phyloP scores from a whole-genome alignment of 2,888 invertebrate species.

The Pammene aurita region DNA sequence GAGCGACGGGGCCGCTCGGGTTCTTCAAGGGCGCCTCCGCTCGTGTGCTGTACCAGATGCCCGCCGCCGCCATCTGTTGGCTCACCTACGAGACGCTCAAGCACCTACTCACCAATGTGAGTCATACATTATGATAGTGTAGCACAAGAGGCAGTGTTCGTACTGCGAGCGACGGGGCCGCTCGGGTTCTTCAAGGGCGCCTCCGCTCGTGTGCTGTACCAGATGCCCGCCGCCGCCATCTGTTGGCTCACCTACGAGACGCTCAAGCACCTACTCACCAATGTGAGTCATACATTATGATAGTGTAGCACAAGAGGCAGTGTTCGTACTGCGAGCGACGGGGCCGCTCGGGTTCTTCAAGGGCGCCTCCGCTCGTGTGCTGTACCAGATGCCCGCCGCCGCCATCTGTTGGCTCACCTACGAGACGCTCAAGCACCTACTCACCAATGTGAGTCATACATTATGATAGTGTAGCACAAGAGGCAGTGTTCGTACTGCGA shows the following conservation, averaged over 20 bases:
- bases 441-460: no score
- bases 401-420: conserved; percentile 99
- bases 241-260: conserved; percentile 99
- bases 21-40: conserved; percentile 88
- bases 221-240: conserved; percentile 99
- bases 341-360: conserved; percentile 68
- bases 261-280: conserved; percentile 86
- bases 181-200: conserved; percentile 94
- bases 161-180: conserved; percentile 86
- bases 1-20: no score
- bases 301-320: no score
- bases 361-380: conserved; percentile 91
- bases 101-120: no score
- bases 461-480: no score
- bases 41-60: conserved; percentile 97
- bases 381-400: conserved; percentile 99
- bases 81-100: conserved; percentile 83
- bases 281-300: conserved; percentile 50
- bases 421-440: no score
- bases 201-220: conserved; percentile 94
- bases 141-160: conserved; percentile 85
- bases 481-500: conserved; percentile 75
- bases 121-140: no score
- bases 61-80: conserved; percentile 99
- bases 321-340: conserved; percentile 55